Evolutionary conservation across 1,140 invertebrate genomes (phyloP), one percentile per base, ranked within the genome.

Genomic region (Drosophila neocordata): DNA sequence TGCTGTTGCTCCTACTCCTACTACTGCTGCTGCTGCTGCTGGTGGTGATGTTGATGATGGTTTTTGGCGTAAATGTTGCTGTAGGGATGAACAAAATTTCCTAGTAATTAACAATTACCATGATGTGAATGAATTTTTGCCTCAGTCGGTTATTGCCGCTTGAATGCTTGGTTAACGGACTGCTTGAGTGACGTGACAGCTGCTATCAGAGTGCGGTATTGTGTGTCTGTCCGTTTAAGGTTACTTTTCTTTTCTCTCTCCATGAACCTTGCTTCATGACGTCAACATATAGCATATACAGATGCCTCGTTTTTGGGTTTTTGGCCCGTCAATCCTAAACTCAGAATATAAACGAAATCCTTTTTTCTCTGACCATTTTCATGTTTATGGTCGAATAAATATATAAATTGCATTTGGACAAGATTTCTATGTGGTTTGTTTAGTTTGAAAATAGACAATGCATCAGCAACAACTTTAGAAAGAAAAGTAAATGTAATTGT

Each of bases 101-200:
- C 24, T 44, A 77, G 83, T 87, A 87, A 87, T 87, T 87, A 87
- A 87, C 82, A 87, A 87, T 88, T 87, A 88, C 83, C 82, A 82
- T 82, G 82, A 82, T 82, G 83, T 69, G 79, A 68, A 65, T 15
- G 61, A 77, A 74, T 69, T 71, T 51, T 59, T 64, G 51, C 35
- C 62, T 58, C 48, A 59, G 60, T 22, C 22, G 63, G 61, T 57
- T 66, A 61, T 66, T 59, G 41, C 65, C 60, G 74, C 63, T 69
- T 72, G 82, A 71, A 61, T 88, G 83, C 70, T 68, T 87, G 79
- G 72, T 60, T 76, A 79, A 79, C 74, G 62, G 74, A 81, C 58
- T 75, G 65, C 73, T 85, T 77, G 81, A 85, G 84, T 85, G 81
- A 85, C 82, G 27, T 77, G 83, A 72, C 78, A 82, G 78, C 73